Evolutionary conservation across 92 coral and sea anemone species (phyloP).

Genomic region (Pocillopora meandrina): DNA sequence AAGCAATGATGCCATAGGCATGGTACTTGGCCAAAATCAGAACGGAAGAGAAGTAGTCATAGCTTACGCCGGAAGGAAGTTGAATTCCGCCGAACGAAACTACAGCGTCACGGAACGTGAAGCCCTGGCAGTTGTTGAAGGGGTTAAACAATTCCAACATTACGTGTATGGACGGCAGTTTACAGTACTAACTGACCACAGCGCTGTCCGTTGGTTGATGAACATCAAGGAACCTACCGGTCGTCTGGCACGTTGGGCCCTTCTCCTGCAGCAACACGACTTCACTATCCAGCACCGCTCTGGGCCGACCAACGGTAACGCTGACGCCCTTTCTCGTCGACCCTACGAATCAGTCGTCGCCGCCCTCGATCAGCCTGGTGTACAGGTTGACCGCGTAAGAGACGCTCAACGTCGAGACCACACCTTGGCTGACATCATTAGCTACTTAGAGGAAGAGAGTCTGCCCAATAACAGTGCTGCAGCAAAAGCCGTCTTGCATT

Average conservation of each 20-base stretch:
- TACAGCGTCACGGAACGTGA: conserved; percentile 65
- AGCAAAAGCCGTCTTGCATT: conserved; percentile 32
- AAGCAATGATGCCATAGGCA: conserved; percentile 39
- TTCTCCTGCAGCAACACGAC: conserved; percentile 37
- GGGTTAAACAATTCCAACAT: conserved; percentile 41
- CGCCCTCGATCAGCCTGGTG: too few species aligned
- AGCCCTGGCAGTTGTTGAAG: conserved; percentile 56
- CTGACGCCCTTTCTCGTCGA: conserved; percentile 10
- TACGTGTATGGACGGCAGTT: conserved; percentile 48
- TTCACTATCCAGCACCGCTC: conserved; percentile 22
- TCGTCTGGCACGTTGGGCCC: conserved; percentile 35
- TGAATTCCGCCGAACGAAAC: conserved; percentile 48
- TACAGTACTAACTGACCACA: conserved; percentile 43
- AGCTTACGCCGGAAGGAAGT: conserved; percentile 54
- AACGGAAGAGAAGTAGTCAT: conserved; percentile 53
- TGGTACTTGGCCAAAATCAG: conserved; percentile 51
- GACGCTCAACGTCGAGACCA: too few species aligned
- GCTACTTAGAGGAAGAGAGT: conserved; percentile 23
- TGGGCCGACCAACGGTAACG: conserved; percentile 24
- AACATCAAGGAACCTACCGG: conserved; percentile 39
- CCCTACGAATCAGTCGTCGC: neutral
- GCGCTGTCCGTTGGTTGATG: conserved; percentile 56
- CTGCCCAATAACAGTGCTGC: conserved; percentile 25
- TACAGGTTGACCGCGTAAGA: too few species aligned
- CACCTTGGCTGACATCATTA: conserved; percentile 14